Evolutionary conservation across 2,113 vertebrate genomes (phyloP).

Genomic region (Melierax canorus): DNA sequence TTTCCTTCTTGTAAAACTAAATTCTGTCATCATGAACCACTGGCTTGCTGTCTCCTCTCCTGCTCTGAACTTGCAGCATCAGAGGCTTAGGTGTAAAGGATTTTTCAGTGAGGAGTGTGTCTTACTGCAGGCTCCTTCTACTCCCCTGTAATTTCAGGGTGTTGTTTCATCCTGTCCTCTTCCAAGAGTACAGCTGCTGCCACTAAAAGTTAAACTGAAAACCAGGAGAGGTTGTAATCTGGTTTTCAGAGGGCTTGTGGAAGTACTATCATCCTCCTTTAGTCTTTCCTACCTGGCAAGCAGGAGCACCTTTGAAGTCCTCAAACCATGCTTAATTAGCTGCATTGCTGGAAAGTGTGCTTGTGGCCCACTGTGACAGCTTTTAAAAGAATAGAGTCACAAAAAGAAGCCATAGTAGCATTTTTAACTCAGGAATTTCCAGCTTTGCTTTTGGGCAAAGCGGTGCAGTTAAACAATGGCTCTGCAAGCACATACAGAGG

Average conservation of each 20-base stretch:
- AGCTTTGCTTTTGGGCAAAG: neutral
- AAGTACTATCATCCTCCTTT: neutral
- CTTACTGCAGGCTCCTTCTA: neutral
- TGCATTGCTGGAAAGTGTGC: neutral
- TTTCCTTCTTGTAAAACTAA: neutral
- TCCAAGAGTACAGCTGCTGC: neutral
- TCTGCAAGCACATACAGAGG: neutral
- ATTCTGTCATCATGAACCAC: neutral
- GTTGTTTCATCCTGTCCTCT: neutral
- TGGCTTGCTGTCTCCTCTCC: neutral
- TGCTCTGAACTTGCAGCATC: neutral
- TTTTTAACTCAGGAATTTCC: neutral
- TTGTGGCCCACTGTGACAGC: neutral
- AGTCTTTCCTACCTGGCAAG: neutral
- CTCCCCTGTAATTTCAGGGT: neutral
- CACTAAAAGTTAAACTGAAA: neutral
- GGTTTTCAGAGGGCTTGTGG: neutral
- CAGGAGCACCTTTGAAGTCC: neutral
- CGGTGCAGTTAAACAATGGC: accelerated
- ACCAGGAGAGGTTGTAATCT: neutral
- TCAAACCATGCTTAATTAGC: neutral
- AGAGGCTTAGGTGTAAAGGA: neutral
- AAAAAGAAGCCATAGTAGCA: neutral
- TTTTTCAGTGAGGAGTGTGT: neutral
- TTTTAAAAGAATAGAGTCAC: neutral